A percentile compares a stretch with the other conserved stretches of the same genome.
phyloP scores from a whole-genome alignment of 2,888 invertebrate species.

The Gymnocheta viridis region DNA sequence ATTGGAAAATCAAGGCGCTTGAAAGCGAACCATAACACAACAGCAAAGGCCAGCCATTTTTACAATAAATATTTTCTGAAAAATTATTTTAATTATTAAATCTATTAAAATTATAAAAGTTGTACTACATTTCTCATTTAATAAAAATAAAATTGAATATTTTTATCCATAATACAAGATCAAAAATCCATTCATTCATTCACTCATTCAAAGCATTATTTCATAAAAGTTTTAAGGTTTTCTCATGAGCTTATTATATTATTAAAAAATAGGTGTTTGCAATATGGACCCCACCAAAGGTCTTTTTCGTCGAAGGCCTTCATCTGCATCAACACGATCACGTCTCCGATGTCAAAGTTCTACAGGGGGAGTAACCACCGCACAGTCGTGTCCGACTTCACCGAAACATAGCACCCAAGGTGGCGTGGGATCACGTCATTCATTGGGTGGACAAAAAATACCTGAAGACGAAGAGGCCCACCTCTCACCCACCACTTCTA shows the following conservation, averaged over 20 bases:
- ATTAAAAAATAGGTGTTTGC: conserved; percentile 78
- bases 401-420: conserved; percentile 79
- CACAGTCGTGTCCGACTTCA: conserved; percentile 82
- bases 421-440: conserved; percentile 78
- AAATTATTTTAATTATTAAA: conserved; percentile 70
- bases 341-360: conserved; percentile 77
- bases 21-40: no score
- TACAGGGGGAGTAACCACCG: conserved; percentile 70
- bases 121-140: neutral
- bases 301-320: conserved; percentile 81
- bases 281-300: conserved; percentile 81
- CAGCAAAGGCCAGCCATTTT: no score
- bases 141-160: neutral
- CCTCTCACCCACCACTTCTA: conserved; percentile 74
- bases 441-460: conserved; percentile 78
- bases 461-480: conserved; percentile 80
- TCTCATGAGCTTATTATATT: conserved; percentile 30
- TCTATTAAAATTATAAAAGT: neutral
- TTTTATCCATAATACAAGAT: neutral
- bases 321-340: conserved; percentile 80
- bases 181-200: conserved; percentile 28
- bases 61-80: neutral
- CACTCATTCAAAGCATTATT: no score
- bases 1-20: no score
- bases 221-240: neutral